Evolutionary conservation across 2,888 invertebrate species (phyloP).

Genomic region (Folsomia manolachei): DNA sequence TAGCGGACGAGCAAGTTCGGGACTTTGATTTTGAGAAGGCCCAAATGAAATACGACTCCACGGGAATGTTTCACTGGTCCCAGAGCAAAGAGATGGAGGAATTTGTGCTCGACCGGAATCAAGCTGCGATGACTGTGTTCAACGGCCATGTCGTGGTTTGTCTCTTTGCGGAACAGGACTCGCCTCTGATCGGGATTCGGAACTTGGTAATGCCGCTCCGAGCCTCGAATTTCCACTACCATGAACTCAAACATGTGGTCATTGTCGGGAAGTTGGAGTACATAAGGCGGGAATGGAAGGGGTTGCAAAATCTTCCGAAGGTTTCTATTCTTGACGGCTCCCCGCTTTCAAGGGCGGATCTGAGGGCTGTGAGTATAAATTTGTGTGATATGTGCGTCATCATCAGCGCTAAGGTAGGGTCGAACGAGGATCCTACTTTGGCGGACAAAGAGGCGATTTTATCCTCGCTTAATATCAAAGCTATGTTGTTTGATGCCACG

Average conservation of each 20-base stretch:
- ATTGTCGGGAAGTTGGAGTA: conserved; percentile 99
- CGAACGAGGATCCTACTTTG: conserved; percentile 98
- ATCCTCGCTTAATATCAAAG: conserved; percentile 99
- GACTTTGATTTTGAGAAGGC: conserved; percentile 97
- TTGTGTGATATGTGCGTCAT: conserved; percentile 95
- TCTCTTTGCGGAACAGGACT: conserved; percentile 93
- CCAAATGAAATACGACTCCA: conserved; percentile 99
- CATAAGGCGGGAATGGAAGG: conserved; percentile 98
- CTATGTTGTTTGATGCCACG: conserved; percentile 97
- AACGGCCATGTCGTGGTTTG: conserved; percentile 99
- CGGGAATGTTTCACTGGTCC: conserved; percentile 94
- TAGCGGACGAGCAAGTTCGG: conserved; percentile 92
- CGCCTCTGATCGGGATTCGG: conserved; percentile 94
- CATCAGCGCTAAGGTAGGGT: conserved; percentile 78
- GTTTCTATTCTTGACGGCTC: conserved; percentile 98
- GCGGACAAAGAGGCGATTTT: conserved; percentile 99
- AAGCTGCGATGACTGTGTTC: conserved; percentile 97
- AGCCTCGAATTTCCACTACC: conserved; percentile 99
- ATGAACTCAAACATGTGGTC: conserved; percentile 98
- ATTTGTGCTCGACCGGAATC: conserved; percentile 97
- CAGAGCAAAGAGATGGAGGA: conserved; percentile 95
- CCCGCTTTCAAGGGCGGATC: conserved; percentile 96
- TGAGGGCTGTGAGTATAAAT: conserved; percentile 99
- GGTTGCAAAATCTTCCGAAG: conserved; percentile 98
- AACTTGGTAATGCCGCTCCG: conserved; percentile 97